Conservation (phyloP, 1,140 invertebrate species). For the Cotesia chilonis region DNA sequence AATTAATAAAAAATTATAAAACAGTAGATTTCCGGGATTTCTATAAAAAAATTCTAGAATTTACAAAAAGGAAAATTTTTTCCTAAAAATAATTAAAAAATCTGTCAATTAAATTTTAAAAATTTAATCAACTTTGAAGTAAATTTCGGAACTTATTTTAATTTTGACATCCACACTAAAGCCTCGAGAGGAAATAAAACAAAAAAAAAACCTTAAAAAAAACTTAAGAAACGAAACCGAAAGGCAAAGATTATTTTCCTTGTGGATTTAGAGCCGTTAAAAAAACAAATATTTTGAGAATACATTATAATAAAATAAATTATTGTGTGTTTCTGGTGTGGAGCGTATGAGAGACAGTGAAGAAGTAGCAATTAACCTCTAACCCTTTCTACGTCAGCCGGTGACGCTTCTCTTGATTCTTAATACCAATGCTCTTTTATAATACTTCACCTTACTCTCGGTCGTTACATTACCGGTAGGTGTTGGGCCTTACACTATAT, state of each 20-base stretch:
- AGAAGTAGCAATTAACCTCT: constrained; percentile 39
- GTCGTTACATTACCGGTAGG: not conserved
- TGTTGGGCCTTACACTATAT: constrained; percentile 2
- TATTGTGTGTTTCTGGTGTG: no score
- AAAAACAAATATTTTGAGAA: constrained; percentile 20
- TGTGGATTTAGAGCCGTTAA: constrained; percentile 33
- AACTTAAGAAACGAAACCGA: not conserved
- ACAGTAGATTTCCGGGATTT: no score
- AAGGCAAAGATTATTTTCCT: not conserved
- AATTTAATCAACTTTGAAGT: no score
- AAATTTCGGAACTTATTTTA: no score
- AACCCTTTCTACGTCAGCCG: constrained; percentile 31
- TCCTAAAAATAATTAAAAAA: no score
- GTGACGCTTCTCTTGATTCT: constrained; percentile 20
- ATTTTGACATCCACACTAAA: no score
- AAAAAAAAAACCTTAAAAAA: not conserved
- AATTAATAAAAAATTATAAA: no score
- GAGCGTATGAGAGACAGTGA: constrained; percentile 14
- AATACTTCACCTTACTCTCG: constrained; percentile 21
- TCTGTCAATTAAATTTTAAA: no score
- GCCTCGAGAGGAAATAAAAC: not conserved
- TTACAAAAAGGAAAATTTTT: no score
- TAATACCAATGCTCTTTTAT: constrained; percentile 22
- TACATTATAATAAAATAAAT: constrained; percentile 10
- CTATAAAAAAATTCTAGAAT: no score